Conservation (phyloP, 2,797 vertebrate species). For the Melanotaenia trifasciata region DNA sequence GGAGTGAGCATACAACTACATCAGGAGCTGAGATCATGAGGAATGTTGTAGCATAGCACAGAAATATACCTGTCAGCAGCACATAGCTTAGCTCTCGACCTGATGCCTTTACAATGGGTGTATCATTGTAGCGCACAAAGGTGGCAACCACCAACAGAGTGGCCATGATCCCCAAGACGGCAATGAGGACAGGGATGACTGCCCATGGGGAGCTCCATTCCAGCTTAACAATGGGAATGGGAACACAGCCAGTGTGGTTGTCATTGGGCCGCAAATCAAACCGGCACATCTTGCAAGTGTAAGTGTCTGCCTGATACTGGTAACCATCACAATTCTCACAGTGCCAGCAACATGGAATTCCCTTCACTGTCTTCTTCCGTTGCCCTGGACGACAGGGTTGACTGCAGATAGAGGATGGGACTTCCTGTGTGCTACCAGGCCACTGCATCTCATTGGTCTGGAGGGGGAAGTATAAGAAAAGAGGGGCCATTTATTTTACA, state of each 20-base stretch:
- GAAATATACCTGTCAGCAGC: constrained; percentile 94
- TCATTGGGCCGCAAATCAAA: constrained; percentile 92
- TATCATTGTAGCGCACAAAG: constrained; percentile 95
- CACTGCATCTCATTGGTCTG: constrained; percentile 91
- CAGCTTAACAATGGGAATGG: constrained; percentile 94
- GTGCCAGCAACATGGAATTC: constrained; percentile 97
- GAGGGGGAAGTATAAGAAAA: neutral
- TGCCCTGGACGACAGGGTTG: constrained; percentile 91
- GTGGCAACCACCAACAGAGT: constrained; percentile 92
- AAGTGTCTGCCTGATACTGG: constrained; percentile 94
- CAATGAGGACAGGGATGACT: constrained; percentile 91
- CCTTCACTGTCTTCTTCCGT: constrained; percentile 94
- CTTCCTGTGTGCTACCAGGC: constrained; percentile 85
- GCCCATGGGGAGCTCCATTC: constrained; percentile 97
- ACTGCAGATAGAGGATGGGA: constrained; percentile 94
- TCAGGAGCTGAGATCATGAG: constrained; percentile 94
- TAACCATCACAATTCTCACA: constrained; percentile 95
- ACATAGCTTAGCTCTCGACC: constrained; percentile 97
- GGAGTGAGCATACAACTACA: constrained; percentile 90
- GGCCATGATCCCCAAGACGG: constrained; percentile 91
- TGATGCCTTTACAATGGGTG: constrained; percentile 94
- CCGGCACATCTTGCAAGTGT: constrained; percentile 93
- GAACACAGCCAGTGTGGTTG: constrained; percentile 92
- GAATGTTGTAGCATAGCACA: constrained; percentile 95
- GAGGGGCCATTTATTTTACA: neutral